Evolutionary conservation across 2,797 vertebrate species (phyloP).

Genomic region (Anabacerthia variegaticeps): DNA sequence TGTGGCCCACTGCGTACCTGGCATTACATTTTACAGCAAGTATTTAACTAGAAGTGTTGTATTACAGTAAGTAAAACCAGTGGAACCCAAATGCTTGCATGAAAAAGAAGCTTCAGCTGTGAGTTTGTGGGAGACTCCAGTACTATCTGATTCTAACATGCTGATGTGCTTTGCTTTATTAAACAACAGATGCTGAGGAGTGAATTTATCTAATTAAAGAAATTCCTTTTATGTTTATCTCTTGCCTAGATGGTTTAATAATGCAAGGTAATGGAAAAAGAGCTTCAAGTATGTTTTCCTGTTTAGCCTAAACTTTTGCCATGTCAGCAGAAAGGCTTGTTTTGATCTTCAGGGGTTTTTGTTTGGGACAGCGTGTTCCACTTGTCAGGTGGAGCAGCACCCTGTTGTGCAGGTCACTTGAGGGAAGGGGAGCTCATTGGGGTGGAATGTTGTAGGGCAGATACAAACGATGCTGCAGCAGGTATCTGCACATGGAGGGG

Average conservation of each 20-base stretch:
- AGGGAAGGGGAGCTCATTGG: not conserved
- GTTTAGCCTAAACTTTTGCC: slow-evolving; percentile 42
- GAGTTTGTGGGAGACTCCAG: slow-evolving; percentile 39
- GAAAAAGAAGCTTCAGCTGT: not conserved
- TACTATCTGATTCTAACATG: slow-evolving; percentile 48
- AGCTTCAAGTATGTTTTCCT: slow-evolving; percentile 47
- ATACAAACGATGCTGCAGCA: not conserved
- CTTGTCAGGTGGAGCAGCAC: not conserved
- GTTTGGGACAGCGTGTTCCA: not conserved
- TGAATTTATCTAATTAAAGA: slow-evolving; percentile 60
- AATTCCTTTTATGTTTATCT: slow-evolving; percentile 72
- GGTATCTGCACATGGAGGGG: not conserved
- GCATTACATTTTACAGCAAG: not conserved
- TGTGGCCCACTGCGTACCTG: slow-evolving; percentile 19
- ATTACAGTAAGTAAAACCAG: slow-evolving; percentile 20
- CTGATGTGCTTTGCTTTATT: slow-evolving; percentile 47
- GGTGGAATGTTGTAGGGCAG: not conserved
- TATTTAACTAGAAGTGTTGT: slow-evolving; percentile 7
- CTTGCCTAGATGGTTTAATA: slow-evolving; percentile 41
- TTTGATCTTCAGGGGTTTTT: slow-evolving; percentile 24
- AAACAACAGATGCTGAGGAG: slow-evolving; percentile 53
- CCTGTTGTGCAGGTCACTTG: not conserved
- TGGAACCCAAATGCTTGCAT: not conserved
- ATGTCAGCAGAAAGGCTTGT: slow-evolving; percentile 54
- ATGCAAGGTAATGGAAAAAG: slow-evolving; percentile 59